Base-by-base conservation (phyloP, 2,888 invertebrate genomes). In the Hypena proboscidalis region DNA sequence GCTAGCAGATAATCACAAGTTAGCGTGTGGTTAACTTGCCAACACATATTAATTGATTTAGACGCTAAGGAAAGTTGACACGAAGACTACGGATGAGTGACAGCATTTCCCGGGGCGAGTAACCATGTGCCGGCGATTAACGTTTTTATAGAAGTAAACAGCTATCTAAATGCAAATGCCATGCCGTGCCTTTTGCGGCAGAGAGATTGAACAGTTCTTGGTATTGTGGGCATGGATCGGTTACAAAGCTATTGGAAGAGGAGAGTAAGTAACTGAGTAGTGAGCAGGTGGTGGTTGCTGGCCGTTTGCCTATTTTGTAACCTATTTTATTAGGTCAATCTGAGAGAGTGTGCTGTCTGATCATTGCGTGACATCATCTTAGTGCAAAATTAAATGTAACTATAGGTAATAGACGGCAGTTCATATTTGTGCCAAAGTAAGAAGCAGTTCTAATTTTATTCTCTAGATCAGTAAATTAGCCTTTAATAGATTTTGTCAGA, bases 191-290 rank as follows among this genome's bases (percentile, higher is more conserved):
- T 6, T 43, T n/a, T 47, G 52, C 1, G 48, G 56, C 11, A 10
- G 46, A 49, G 61, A 61, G 46, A 56, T 48, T 40, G 8, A 36
- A 25, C 29, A 6, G 27, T 47, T 43, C 34, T 27, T 32, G 25
- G 14, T 13, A 29, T 6, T 13, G 7, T 25, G 21, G 35, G 8
- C 27, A 33, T 7, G 13, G 10, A 27, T 33, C 19, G 9, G 11
- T 4, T 23, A 23, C n/a, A 20, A 10, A 14, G 25, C 6, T 26
- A 26, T 14, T 23, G 6, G 7, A 14, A 11, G n/a, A 7, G 20
- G 2, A 4, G 4, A 3, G 10, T 5, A 5, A 22, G 2, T 8
- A 4, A 6, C n/a, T n/a, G n/a, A n/a, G n/a, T n/a, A n/a, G n/a
- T n/a, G n/a, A n/a, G 11, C 6, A 8, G 8, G 13, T 29, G 26